Conservation (phyloP, 1,140 invertebrate species). For the Grapholita molesta region DNA sequence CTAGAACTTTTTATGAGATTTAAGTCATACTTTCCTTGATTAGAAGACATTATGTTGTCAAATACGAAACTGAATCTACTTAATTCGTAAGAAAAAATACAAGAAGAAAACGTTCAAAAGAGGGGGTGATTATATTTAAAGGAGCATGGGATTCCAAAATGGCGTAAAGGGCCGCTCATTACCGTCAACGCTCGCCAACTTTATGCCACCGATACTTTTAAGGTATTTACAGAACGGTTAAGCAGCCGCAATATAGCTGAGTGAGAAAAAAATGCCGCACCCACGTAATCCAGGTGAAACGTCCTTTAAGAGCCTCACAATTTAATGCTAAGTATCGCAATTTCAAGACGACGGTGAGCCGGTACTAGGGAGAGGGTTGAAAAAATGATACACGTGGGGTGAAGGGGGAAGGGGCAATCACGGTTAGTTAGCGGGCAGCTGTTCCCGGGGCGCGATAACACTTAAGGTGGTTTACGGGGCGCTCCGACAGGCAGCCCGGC, state of each 20-base stretch:
- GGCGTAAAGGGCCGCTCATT: constrained; percentile 64
- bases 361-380: constrained; percentile 56
- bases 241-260: constrained; percentile 52
- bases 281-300: constrained; percentile 57
- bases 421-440: constrained; percentile 64
- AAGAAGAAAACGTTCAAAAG: constrained; percentile 39
- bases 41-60: constrained; percentile 61
- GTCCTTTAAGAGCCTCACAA: constrained; percentile 64
- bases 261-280: constrained; percentile 49
- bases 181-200: constrained; percentile 58
- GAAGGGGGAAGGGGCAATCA: constrained; percentile 45
- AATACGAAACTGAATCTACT: constrained; percentile 57
- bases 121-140: constrained; percentile 46
- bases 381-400: constrained; percentile 62
- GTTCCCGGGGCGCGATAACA: constrained; percentile 56
- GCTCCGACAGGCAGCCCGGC: constrained; percentile 22
- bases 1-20: constrained; percentile 67
- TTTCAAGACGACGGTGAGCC: constrained; percentile 58
- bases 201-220: constrained; percentile 67
- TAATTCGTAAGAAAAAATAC: constrained; percentile 36
- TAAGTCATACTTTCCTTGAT: constrained; percentile 72
- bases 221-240: constrained; percentile 69
- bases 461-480: constrained; percentile 55
- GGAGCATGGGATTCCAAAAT: constrained; percentile 64
- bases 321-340: constrained; percentile 74